Evolutionary conservation across 2,888 invertebrate genomes (phyloP).

Genomic region (Hartigia nigra): DNA sequence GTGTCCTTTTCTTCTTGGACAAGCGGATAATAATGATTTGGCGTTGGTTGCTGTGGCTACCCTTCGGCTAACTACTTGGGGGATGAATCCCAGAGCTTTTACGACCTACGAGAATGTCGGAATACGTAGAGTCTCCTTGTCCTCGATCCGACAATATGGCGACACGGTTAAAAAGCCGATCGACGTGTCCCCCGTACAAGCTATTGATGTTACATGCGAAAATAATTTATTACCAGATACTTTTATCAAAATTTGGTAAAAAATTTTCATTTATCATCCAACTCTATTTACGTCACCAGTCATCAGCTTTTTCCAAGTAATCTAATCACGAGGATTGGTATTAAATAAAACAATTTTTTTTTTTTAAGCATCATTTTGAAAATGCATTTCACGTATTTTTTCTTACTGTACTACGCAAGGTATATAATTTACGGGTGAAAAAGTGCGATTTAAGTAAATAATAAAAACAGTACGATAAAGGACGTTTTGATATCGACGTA

Average conservation of each 20-base stretch:
- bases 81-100: not conserved
- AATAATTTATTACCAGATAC: not conserved
- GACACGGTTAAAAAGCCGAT: not conserved
- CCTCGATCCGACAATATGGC: not conserved
- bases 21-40: constrained; percentile 46
- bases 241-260: not conserved
- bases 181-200: not conserved
- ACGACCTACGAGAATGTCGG: not conserved
- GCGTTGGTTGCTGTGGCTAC: constrained; percentile 16
- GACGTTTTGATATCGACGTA: not conserved
- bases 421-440: not conserved
- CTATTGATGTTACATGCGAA: not conserved
- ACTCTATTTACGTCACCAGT: not conserved
- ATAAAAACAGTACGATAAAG: not conserved
- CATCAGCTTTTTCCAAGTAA: too few species aligned
- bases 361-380: not conserved
- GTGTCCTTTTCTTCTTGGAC: constrained; percentile 51
- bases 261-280: not conserved
- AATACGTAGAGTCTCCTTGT: not conserved
- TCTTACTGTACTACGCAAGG: not conserved
- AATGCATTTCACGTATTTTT: not conserved
- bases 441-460: not conserved
- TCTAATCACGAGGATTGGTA: too few species aligned
- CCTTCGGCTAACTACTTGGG: not conserved
- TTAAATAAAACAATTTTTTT: too few species aligned